Conservation (phyloP, 2,797 vertebrate species). For the Chrosomus eos region DNA sequence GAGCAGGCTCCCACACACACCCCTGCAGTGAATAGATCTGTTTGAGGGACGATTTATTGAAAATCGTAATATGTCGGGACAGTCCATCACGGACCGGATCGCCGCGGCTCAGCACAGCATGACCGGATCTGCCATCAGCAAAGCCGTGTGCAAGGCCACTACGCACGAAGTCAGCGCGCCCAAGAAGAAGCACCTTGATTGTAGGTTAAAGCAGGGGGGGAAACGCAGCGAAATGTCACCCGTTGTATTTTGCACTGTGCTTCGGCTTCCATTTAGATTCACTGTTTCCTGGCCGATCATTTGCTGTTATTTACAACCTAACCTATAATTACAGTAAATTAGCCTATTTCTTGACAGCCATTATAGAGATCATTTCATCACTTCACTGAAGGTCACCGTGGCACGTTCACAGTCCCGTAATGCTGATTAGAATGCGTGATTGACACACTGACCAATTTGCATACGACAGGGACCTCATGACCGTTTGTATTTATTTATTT, state of each 20-base stretch:
- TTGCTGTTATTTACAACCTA: slow-evolving; percentile 24
- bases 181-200: slow-evolving; percentile 91
- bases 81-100: slow-evolving; percentile 92
- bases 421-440: slow-evolving; percentile 42
- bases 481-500: background rate
- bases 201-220: slow-evolving; percentile 79
- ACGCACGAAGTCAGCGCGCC: slow-evolving; percentile 90
- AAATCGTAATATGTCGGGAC: slow-evolving; percentile 83
- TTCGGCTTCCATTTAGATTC: slow-evolving; percentile 5
- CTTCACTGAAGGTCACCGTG: slow-evolving; percentile 60
- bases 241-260: slow-evolving; percentile 23
- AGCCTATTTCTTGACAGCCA: slow-evolving; percentile 9
- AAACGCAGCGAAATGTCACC: slow-evolving; percentile 44
- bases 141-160: slow-evolving; percentile 90
- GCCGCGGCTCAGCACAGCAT: slow-evolving; percentile 93
- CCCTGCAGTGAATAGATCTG: slow-evolving; percentile 56
- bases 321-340: slow-evolving; percentile 9
- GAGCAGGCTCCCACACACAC: slow-evolving; percentile 47
- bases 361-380: slow-evolving; percentile 52
- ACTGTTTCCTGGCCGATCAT: background rate
- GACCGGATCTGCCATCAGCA: slow-evolving; percentile 89
- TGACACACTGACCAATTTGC: slow-evolving; percentile 42
- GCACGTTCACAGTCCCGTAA: slow-evolving; percentile 27
- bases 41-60: slow-evolving; percentile 45
- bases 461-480: slow-evolving; percentile 24